These are phyloP conservation scores for Cynoglossus semilaevis DNA, from an alignment of 2,113 vertebrate species.

Conservation along the genomic window DNA sequence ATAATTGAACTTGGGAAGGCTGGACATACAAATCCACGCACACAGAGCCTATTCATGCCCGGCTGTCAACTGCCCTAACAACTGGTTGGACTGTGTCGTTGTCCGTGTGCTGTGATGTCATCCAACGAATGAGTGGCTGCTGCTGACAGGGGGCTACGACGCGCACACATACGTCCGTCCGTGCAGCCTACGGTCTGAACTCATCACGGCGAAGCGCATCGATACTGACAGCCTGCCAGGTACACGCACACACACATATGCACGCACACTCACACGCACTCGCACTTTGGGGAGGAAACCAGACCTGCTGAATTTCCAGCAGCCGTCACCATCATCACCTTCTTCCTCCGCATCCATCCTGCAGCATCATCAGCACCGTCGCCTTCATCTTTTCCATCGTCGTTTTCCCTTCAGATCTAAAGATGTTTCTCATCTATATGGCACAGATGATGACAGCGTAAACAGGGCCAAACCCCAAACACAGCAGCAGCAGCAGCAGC, in stretches of 20 bases:
- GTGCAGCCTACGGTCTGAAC: constrained; percentile 55
- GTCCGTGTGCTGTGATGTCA: constrained; percentile 81
- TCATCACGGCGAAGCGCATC: constrained; percentile 73
- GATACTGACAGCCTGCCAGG: constrained; percentile 78
- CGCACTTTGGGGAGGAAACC: constrained; percentile 62
- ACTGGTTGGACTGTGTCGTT: constrained; percentile 59
- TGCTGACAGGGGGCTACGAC: constrained; percentile 71
- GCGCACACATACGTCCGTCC: constrained; percentile 51
- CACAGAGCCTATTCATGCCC: constrained; percentile 42
- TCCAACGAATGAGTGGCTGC: constrained; percentile 74
- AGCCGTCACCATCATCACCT: constrained; percentile 75
- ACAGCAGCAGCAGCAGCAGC: constrained; percentile 37
- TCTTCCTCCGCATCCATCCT: constrained; percentile 54
- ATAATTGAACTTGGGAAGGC: background rate
- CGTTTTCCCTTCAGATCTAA: constrained; percentile 35
- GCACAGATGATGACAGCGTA: constrained; percentile 63
- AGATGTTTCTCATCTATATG: constrained; percentile 43
- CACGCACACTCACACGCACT: background rate
- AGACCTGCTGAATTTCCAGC: constrained; percentile 74
- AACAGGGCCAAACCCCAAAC: constrained; percentile 31
- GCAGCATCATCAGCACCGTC: constrained; percentile 57
- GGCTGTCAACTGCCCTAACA: constrained; percentile 36
- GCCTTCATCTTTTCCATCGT: constrained; percentile 20
- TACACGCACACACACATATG: constrained; percentile 17
- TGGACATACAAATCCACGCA: constrained; percentile 47